phyloP scores from a whole-genome alignment of 2,113 vertebrate species.

The Mustelus asterias region DNA sequence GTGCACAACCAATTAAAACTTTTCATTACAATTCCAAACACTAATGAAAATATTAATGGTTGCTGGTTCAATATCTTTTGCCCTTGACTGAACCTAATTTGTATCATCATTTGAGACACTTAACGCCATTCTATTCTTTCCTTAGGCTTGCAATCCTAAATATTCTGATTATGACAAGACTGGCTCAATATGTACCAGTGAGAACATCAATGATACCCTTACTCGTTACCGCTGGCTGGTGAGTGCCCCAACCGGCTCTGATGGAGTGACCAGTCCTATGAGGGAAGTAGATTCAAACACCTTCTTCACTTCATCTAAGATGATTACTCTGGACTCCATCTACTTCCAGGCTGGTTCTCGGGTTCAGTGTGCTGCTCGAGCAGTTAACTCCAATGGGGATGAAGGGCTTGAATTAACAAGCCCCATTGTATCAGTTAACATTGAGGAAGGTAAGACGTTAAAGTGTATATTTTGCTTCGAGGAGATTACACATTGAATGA shows the following conservation, averaged over 20 bases:
- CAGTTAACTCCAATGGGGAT: conserved; percentile 72
- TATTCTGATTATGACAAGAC: conserved; percentile 84
- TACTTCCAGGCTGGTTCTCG: conserved; percentile 89
- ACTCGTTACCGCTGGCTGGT: conserved; percentile 85
- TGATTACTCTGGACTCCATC: conserved; percentile 82
- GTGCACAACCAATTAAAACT: background rate
- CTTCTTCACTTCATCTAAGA: conserved; percentile 91
- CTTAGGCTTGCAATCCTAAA: conserved; percentile 82
- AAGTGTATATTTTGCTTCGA: background rate
- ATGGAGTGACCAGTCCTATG: conserved; percentile 85
- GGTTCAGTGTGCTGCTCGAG: conserved; percentile 81
- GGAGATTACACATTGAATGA: background rate
- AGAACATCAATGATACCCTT: conserved; percentile 82
- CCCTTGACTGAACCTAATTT: background rate
- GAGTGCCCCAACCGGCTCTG: conserved; percentile 73
- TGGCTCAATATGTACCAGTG: conserved; percentile 79
- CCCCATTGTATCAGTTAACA: conserved; percentile 66
- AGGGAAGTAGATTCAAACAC: conserved; percentile 87
- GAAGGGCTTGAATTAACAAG: conserved; percentile 85
- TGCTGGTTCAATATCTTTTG: background rate
- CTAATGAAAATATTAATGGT: background rate
- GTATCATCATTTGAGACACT: background rate
- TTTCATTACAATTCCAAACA: background rate
- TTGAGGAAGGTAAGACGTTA: conserved; percentile 68
- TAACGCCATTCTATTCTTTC: conserved; percentile 36